Percentiles rank a stretch among this genome's conserved stretches.
Conservation (phyloP, 2,888 invertebrate species). For the Spilarctia lutea region DNA sequence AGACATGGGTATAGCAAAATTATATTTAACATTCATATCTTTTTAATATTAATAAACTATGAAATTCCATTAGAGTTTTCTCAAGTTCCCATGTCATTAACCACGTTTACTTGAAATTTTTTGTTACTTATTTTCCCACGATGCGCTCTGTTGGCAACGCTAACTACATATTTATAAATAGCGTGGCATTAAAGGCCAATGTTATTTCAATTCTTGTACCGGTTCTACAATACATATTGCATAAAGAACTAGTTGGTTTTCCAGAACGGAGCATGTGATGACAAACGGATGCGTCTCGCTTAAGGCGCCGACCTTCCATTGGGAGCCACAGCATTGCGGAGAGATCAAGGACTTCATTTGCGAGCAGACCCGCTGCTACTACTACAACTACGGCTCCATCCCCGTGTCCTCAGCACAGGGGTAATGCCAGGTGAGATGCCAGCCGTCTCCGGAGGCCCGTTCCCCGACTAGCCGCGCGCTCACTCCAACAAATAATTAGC, state of each 20-base stretch:
- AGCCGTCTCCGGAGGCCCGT: conserved; percentile 85
- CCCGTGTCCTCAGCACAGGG: conserved; percentile 96
- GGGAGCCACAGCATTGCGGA: conserved; percentile 94
- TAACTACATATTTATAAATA: conserved; percentile 57
- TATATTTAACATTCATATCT: background rate
- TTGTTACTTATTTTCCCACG: conserved; percentile 57
- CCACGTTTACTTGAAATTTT: conserved; percentile 50
- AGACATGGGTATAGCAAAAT: conserved; percentile 88
- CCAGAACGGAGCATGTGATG: conserved; percentile 86
- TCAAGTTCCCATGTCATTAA: conserved; percentile 25
- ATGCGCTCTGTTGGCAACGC: conserved; percentile 51
- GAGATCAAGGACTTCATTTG: conserved; percentile 95
- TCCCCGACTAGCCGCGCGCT: conserved; percentile 83
- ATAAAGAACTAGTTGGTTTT: conserved; percentile 82
- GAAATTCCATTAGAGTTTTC: conserved; percentile 17
- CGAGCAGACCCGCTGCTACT: conserved; percentile 96
- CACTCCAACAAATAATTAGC: conserved; percentile 43
- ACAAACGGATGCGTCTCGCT: conserved; percentile 92
- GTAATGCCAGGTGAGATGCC: conserved; percentile 94
- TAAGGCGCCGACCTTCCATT: conserved; percentile 91
- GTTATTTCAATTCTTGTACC: conserved; percentile 53
- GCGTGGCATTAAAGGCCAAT: conserved; percentile 52
- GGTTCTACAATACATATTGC: conserved; percentile 59
- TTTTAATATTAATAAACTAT: background rate
- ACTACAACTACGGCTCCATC: conserved; percentile 96